These are phyloP conservation scores for Rattus rattus DNA, from an alignment of 2,113 vertebrate genomes.

Conservation along the genomic window DNA sequence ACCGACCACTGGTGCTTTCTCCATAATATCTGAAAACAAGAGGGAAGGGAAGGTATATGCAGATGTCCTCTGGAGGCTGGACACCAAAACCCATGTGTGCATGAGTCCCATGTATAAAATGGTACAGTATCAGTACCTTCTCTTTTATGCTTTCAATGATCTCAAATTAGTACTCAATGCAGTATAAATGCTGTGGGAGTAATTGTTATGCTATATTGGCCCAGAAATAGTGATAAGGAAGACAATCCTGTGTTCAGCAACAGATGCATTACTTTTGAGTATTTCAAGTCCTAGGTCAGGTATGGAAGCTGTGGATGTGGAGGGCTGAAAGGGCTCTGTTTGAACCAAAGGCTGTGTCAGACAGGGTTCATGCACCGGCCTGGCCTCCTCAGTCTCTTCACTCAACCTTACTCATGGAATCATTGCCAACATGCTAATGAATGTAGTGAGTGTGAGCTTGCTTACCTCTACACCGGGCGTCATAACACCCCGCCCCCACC, in stretches of 20 bases:
- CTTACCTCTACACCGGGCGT: neutral
- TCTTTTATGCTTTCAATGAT: neutral
- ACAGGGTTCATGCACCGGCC: neutral
- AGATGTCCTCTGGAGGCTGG: neutral
- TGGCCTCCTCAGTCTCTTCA: neutral
- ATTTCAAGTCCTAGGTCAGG: neutral
- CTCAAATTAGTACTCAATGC: neutral
- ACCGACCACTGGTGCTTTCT: conserved; percentile 84
- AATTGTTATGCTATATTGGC: neutral
- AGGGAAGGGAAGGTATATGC: neutral
- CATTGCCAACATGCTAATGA: neutral
- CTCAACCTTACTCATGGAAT: neutral
- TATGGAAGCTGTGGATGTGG: fast-evolving
- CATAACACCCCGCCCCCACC: neutral
- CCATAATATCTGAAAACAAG: conserved; percentile 89
- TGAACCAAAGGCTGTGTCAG: neutral
- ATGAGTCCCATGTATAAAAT: neutral
- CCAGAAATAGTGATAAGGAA: neutral
- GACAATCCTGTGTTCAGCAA: neutral
- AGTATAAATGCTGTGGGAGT: neutral
- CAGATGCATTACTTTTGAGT: neutral
- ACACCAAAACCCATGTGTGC: neutral
- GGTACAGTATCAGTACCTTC: neutral
- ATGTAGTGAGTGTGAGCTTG: neutral
- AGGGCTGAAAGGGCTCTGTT: neutral